Conservation (phyloP, 2,113 vertebrate species). For the Oncorhynchus kisutch region DNA sequence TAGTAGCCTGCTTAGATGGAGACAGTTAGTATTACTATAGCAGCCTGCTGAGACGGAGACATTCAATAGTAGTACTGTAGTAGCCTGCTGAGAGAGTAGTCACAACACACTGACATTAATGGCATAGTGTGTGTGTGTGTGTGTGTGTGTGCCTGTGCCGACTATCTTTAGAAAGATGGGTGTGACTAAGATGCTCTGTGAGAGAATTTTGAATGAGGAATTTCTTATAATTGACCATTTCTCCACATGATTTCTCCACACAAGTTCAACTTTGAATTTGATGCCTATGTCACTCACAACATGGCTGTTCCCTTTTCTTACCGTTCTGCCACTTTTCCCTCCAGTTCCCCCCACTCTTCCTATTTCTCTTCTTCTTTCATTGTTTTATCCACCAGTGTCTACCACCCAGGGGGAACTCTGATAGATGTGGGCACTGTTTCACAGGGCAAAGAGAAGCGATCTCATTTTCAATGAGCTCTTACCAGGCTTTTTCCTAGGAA, state of each 20-base stretch:
- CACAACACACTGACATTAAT: background rate
- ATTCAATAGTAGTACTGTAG: no score
- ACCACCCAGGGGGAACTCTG: background rate
- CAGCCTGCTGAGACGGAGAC: background rate
- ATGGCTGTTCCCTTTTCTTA: conserved; percentile 10
- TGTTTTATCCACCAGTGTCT: conserved; percentile 48
- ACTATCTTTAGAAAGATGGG: background rate
- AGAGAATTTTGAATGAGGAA: background rate
- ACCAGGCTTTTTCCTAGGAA: background rate
- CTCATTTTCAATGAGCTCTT: conserved; percentile 15
- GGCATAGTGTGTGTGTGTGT: background rate
- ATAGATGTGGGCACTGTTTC: background rate
- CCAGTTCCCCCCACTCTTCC: conserved; percentile 21
- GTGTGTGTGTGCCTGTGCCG: background rate
- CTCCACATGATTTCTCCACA: background rate
- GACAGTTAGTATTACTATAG: no score
- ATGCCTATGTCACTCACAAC: background rate
- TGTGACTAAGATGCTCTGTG: background rate
- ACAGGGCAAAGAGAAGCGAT: conserved; percentile 4
- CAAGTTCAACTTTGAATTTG: background rate
- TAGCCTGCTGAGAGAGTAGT: background rate
- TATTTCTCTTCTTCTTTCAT: conserved; percentile 46
- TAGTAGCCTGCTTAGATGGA: no score
- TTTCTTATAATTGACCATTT: background rate
- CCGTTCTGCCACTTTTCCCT: conserved; percentile 23